These are phyloP conservation scores for Euclidia mi DNA, from an alignment of 2,888 invertebrate genomes.

Conservation along the genomic window DNA sequence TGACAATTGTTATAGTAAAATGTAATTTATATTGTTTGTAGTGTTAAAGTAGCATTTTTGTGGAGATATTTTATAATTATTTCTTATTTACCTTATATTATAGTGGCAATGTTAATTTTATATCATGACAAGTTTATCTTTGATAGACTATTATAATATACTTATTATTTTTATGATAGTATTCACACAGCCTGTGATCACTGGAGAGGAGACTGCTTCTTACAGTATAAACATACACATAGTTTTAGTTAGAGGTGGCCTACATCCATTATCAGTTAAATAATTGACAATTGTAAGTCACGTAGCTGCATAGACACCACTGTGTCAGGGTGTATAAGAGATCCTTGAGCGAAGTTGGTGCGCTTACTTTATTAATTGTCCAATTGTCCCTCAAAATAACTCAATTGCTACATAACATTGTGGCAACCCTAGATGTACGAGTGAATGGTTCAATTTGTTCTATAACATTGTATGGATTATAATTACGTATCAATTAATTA, in stretches of 20 bases:
- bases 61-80: conserved; percentile 69
- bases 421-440: conserved; percentile 5
- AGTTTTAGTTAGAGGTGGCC: conserved; percentile 12
- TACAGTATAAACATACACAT: conserved; percentile 31
- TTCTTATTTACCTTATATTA: conserved; percentile 65
- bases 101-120: conserved; percentile 56
- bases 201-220: conserved; percentile 64
- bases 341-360: conserved; percentile 32
- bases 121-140: conserved; percentile 69
- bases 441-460: conserved; percentile 19
- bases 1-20: conserved; percentile 77
- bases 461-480: conserved; percentile 21
- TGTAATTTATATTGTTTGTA: conserved; percentile 83
- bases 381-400: conserved; percentile 30
- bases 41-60: conserved; percentile 72
- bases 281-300: conserved; percentile 17
- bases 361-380: conserved; percentile 40
- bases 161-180: conserved; percentile 55
- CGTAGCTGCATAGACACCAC: conserved; percentile 29
- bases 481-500: conserved; percentile 23
- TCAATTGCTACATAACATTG: background rate
- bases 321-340: conserved; percentile 26
- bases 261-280: conserved; percentile 15
- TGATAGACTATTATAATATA: conserved; percentile 47
- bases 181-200: conserved; percentile 63